These are phyloP conservation scores for Harpegnathos saltator DNA, from an alignment of 1,140 invertebrate species.

Conservation along the genomic window DNA sequence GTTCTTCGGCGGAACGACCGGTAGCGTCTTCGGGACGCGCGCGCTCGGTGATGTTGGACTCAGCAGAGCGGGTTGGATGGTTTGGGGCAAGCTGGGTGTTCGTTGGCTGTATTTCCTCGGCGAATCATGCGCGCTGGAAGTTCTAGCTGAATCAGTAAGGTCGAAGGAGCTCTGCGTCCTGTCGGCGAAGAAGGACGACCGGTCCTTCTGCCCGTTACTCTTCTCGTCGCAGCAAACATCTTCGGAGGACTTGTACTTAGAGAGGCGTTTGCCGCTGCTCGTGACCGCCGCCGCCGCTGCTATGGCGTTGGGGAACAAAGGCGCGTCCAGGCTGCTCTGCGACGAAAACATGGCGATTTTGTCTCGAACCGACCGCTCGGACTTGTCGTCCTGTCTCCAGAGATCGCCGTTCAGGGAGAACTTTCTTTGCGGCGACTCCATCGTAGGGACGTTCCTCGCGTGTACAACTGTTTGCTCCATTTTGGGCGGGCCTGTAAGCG, in stretches of 20 bases:
- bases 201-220: slow-evolving; percentile 64
- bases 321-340: slow-evolving; percentile 78
- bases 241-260: slow-evolving; percentile 86
- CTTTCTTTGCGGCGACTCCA: slow-evolving; percentile 69
- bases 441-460: slow-evolving; percentile 52
- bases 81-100: slow-evolving; percentile 69
- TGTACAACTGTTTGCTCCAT: slow-evolving; percentile 59
- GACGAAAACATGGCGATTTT: slow-evolving; percentile 95
- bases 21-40: slow-evolving; percentile 47
- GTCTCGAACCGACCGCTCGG: slow-evolving; percentile 92
- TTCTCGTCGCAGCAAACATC: slow-evolving; percentile 83
- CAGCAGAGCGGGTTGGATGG: slow-evolving; percentile 54
- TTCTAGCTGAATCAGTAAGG: slow-evolving; percentile 71
- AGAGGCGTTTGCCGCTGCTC: slow-evolving; percentile 71
- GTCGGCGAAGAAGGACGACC: slow-evolving; percentile 70
- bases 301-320: slow-evolving; percentile 73
- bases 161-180: slow-evolving; percentile 83
- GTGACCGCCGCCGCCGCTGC: slow-evolving; percentile 77
- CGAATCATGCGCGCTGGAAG: slow-evolving; percentile 41
- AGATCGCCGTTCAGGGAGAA: slow-evolving; percentile 78
- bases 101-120: slow-evolving; percentile 63
- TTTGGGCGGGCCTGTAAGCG: slow-evolving; percentile 77
- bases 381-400: slow-evolving; percentile 90
- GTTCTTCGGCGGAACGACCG: slow-evolving; percentile 51
- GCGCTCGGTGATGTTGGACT: slow-evolving; percentile 30